Base-by-base conservation (phyloP, 2,113 vertebrate species). In the Otis tarda region DNA sequence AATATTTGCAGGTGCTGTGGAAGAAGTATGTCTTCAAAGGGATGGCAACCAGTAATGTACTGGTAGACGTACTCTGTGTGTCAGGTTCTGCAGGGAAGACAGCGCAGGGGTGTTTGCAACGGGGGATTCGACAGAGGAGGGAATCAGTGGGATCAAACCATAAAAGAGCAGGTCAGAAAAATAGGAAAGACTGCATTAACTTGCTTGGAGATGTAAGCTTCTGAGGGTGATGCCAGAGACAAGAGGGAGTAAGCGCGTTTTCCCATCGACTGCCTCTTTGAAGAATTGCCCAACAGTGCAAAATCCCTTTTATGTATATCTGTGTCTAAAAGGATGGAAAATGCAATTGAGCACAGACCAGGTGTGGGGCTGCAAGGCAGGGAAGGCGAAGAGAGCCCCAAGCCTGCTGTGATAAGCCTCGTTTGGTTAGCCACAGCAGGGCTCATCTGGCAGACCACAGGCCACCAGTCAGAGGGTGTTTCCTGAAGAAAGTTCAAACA, bases 121-220 rank as follows among this genome's bases (percentile, higher is more conserved):
- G 1, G 20, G 20, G 16, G 31, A 22, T 56, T 1, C 0, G 0
- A 6, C 31, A 8, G 4, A 7, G 83, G 17, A 49, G 1, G 12
- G 57, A 52, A 67, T 17, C 24, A 21, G 35, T 9, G 61, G 49
- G 70, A 56, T 37, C 31, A 18, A 56, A 57, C 9, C 1, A 2
- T 1, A 13, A 11, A 82, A 56, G 23, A 89, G 49, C 12, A 49
- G 43, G 64, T 59, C 64, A 53, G 64, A 27, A 11, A 61, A 71
- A 52, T 0, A 41, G 47, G 21, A 50, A 83, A 77, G 8, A 6
- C 12, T 41, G n/a, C 41, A 4, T 1, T 20, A 7, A 88, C 30
- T 9, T 17, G 24, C 60, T 70, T 22, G 13, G n/a, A 49, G 79
- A 33, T 7, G 15, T 8, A 9, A 93, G 31, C 52, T 22, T 50